Base-by-base conservation (phyloP, 35 echinoderm and acorn worm genomes). In the Amphiura filiformis region DNA sequence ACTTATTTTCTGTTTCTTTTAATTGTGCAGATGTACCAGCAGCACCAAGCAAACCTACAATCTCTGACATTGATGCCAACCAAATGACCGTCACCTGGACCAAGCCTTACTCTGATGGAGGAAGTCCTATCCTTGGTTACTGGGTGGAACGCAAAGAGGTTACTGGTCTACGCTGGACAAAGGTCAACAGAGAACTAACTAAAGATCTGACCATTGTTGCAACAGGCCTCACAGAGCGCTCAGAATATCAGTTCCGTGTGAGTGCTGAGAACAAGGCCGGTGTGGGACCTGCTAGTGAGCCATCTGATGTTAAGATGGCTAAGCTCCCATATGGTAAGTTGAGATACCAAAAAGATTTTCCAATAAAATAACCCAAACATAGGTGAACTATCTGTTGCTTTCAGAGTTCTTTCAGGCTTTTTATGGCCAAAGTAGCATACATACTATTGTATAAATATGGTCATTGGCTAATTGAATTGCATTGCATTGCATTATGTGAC, bases 181-280 rank as follows among this genome's bases (percentile, higher is more conserved):
- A 88, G 70, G 81, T 80, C 0, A 75, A 76, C 37, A 82, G 80
- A 49, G 57, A 93, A 30, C 31, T 56, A 30, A 28, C 88, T 7
- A 88, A 38, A 38, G 78, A 87, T n/a, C 70, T 57, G 0, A 64
- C 86, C 23, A 35, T 84, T 36, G 88, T 31, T 81, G 91, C 88
- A 35, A 52, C 37, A 36, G 86, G 88, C 28, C 49, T 93, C 39
- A 93, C 87, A 33, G 91, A 84, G 34, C 82, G 88, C 12, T 84
- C 75, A 20, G 80, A 89, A 34, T 93, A 93, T 40, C 81, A 93
- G 87, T 93, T 93, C 42, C 42, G 87, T 65, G 81, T 89, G 47
- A 81, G 56, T 75, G 92, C 92, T 52, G 80, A 89, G 61, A 97
- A 97, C 65, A 93, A 97, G 82, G 95, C 95, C 28, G 95, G 95